Evolutionary conservation across 2,888 invertebrate species (phyloP).

Genomic region (Thyatira batis): DNA sequence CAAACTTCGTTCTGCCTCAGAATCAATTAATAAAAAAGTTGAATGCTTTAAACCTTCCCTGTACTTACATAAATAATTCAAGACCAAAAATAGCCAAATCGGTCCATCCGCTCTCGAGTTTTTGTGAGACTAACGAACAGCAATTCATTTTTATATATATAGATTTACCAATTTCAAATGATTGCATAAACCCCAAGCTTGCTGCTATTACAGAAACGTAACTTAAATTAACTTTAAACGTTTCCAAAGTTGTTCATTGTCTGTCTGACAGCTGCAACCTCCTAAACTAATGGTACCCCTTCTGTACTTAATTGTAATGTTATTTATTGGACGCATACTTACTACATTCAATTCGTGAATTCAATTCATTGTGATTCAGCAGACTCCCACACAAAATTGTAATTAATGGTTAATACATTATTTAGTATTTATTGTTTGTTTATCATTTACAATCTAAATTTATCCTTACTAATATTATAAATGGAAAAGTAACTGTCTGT

Average conservation of each 20-base stretch:
- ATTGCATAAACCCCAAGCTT: not conserved
- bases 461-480: no score
- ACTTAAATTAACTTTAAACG: not conserved
- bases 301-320: conserved; percentile 14
- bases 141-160: no score
- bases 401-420: not conserved
- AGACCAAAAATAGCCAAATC: no score
- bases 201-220: not conserved
- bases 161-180: not conserved
- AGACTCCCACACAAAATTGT: not conserved
- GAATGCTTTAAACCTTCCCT: no score
- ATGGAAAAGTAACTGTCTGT: no score
- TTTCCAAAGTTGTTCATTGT: not conserved
- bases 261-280: not conserved
- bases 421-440: not conserved
- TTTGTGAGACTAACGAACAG: no score
- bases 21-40: no score
- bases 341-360: not conserved
- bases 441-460: no score
- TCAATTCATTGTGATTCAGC: not conserved
- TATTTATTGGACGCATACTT: not conserved
- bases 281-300: conserved; percentile 9
- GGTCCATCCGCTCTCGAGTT: no score
- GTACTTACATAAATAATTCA: no score
- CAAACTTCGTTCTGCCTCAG: no score